Evolutionary conservation across 2,113 vertebrate species (phyloP), one percentile per base, ranked within the genome.

Genomic region (Pogonocichla stellata): DNA sequence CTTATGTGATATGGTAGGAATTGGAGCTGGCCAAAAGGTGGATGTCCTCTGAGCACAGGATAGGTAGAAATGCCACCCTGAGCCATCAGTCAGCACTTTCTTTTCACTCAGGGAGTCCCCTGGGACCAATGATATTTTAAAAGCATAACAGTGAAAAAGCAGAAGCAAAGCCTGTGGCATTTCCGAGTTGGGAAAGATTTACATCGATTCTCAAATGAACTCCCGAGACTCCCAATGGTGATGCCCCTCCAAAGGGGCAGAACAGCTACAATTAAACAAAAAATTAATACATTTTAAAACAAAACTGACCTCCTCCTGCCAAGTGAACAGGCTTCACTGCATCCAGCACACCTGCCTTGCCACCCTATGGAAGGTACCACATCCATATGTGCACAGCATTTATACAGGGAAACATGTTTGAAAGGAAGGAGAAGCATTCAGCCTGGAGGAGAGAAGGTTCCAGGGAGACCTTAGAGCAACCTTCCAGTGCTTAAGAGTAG

Each of bases 101-200:
- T 96, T 97, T 95, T 96, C 75, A 92, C 48, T 14, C 92, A 96
- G 75, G 47, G 70, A 92, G 93, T 96, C 95, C 95, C 97, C 75
- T 51, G 93, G 92, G 88, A 91, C 84, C 43, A 84, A 65, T 82
- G 91, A 84, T 95, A 92, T 92, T 96, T 96, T 96, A 92, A 96
- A 96, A 95, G 92, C 82, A 54, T 82, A 95, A 93, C 65, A 96
- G 51, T 69, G 79, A 95, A 95, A 96, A 96, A 96, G 95, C 93
- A 95, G 90, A 97, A 97, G 93, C 81, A 92, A 86, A 95, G 90
- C 80, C 93, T 8, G 42, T 78, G 87, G 84, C 88, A 86, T 90
- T 96, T 95, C 62, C 5, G 15, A 1, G 4, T 58, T 93, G 88
- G 92, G 86, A 95, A 93, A 74, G 65, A 94, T 86, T 81, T 74